phyloP scores from a whole-genome alignment of 2,797 vertebrate species.

The Bovichtus diacanthus region DNA sequence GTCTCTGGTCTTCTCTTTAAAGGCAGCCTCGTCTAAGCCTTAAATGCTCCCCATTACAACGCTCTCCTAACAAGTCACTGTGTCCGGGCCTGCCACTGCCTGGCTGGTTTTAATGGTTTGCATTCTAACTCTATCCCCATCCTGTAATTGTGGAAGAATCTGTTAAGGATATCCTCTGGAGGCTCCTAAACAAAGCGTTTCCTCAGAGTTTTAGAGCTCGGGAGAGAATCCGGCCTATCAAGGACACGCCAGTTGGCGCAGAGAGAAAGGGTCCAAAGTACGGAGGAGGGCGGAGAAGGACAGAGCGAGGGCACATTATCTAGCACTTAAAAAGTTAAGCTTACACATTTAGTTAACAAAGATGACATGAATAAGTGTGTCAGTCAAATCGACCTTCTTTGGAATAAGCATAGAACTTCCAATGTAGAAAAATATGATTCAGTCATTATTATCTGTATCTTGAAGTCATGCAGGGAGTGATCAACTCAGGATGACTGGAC shows the following conservation, averaged over 20 bases:
- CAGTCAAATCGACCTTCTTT: conserved; percentile 41
- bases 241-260: neutral
- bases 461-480: neutral
- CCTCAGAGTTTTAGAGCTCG: conserved; percentile 29
- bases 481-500: neutral
- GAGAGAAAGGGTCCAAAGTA: conserved; percentile 8
- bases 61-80: conserved; percentile 47
- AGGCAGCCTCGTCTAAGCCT: conserved; percentile 26
- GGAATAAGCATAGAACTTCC: neutral
- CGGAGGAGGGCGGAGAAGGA: conserved; percentile 6
- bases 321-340: conserved; percentile 41
- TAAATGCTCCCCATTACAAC: conserved; percentile 58
- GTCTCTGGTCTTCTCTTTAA: conserved; percentile 41
- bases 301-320: conserved; percentile 16
- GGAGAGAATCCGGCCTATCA: conserved; percentile 4
- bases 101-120: conserved; percentile 52
- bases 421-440: conserved; percentile 17
- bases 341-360: conserved; percentile 35
- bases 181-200: conserved; percentile 37
- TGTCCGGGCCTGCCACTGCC: conserved; percentile 13
- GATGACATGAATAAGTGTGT: conserved; percentile 35
- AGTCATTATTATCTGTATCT: neutral
- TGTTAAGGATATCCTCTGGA: conserved; percentile 54
- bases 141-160: conserved; percentile 46
- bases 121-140: conserved; percentile 34